phyloP scores from a whole-genome alignment of 2,797 vertebrate species.

The Mus spretus region DNA sequence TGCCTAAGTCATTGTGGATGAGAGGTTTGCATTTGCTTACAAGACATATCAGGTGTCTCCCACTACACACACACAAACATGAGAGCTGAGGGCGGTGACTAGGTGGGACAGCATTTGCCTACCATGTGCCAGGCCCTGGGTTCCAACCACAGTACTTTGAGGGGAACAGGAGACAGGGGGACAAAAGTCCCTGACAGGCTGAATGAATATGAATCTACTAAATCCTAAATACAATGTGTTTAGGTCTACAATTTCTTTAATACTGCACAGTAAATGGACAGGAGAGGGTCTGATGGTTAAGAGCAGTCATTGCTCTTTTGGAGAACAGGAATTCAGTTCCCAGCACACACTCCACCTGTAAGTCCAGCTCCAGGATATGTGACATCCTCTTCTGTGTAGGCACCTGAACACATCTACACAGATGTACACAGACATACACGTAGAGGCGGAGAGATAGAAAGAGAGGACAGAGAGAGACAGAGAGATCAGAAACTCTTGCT shows the following conservation, averaged over 20 bases:
- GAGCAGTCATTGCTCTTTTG: too few species aligned
- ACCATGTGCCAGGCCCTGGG: too few species aligned
- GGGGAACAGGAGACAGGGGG: fast-evolving
- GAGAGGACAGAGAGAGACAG: neutral
- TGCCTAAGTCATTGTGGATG: neutral
- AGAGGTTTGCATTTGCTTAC: neutral
- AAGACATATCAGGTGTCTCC: neutral
- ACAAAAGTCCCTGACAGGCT: neutral
- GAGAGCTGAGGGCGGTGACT: neutral
- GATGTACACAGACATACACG: neutral
- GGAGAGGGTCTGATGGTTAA: neutral
- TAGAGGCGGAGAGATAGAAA: neutral
- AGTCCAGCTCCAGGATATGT: neutral
- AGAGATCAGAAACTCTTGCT: neutral
- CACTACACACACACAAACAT: neutral
- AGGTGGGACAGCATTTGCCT: neutral
- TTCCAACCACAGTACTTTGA: neutral
- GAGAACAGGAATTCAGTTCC: neutral
- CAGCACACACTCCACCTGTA: neutral
- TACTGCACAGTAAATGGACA: neutral
- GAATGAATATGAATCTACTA: neutral
- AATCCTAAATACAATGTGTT: neutral
- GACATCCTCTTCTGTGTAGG: neutral
- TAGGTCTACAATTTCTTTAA: neutral
- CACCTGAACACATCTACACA: neutral